Base-by-base conservation (phyloP, 2,797 vertebrate genomes). In the Anolis apletophallus region DNA sequence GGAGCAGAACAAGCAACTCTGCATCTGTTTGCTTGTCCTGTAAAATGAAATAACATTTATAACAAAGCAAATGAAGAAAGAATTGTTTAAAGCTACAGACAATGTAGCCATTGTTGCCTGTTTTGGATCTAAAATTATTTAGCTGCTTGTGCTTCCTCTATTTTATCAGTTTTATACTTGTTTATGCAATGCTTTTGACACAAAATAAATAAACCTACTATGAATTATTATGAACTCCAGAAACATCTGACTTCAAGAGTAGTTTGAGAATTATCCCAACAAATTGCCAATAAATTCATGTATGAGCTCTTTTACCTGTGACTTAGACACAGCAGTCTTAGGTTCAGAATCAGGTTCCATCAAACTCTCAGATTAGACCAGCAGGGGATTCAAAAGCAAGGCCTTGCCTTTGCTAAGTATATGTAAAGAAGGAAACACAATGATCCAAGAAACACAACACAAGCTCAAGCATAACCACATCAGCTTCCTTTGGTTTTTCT, bases 381-480 rank as follows among this genome's bases (percentile, higher is more conserved):
- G 26, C 6, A 23, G 10, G 16, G 86, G 77, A 74, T 64, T 36
- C 68, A 69, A 34, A 16, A n/a, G 80, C 29, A 23, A 34, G n/a
- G 52, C 16, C 64, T 29, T 75, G n/a, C 36, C 81, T 85, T 86
- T 75, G 52, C 29, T 79, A 88, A 88, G 29, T 84, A 36, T 90
- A 81, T 80, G 89, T 81, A 67, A 85, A 82, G 61, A 87, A 88
- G 85, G 89, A 83, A 16, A 0, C 52, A 87, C 21, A 64, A 61
- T 74, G n/a, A 36, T 0, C 36, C 7, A 90, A 84, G 84, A 93
- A 93, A 90, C 77, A 87, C 68, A 40, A 19, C 59, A 89, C 5
- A 57, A 64, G 71, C 21, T 5, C 54, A 73, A 85, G 69, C 17
- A 0, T 40, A 23, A 83, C 88, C 87, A 84, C 14, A 67, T 90